Conservation (phyloP, 2,113 vertebrate genomes). For the Hydropotes inermis region DNA sequence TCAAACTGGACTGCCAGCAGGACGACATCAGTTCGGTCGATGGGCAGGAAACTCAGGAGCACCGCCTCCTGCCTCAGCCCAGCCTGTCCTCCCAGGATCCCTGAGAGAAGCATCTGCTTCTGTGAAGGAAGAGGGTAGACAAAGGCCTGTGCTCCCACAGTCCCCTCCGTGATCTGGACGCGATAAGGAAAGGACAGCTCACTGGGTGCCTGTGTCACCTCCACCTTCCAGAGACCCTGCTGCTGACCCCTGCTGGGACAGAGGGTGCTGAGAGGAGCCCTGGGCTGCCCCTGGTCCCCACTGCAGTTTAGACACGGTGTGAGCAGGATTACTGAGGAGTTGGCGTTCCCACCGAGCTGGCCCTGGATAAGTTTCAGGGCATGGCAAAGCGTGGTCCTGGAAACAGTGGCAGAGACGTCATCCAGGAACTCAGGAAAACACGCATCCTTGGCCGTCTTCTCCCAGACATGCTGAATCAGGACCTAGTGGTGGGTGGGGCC, state of each 20-base stretch:
- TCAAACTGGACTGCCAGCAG: not conserved
- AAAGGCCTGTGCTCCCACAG: not conserved
- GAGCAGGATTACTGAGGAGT: not conserved
- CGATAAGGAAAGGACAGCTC: not conserved
- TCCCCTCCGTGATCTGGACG: not conserved
- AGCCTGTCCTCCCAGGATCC: not conserved
- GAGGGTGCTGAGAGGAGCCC: not conserved
- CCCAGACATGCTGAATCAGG: not conserved
- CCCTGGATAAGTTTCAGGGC: too few species aligned
- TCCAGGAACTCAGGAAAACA: not conserved
- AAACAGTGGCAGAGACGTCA: not conserved
- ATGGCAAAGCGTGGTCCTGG: fast-evolving
- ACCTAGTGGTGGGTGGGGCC: not conserved
- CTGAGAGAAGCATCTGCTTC: not conserved
- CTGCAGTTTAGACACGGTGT: not conserved
- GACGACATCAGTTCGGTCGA: not conserved
- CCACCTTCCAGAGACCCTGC: not conserved
- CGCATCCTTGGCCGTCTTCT: not conserved
- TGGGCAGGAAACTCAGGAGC: not conserved
- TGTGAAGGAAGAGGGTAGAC: not conserved
- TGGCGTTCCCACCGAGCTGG: not conserved
- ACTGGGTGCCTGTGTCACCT: fast-evolving
- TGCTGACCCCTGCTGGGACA: not conserved
- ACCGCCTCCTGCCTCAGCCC: not conserved
- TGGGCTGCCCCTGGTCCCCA: not conserved